A percentile compares a stretch with the other conserved stretches of the same genome.
Conservation (phyloP, 1,140 invertebrate species). For the Lasioglossum baleicum region DNA sequence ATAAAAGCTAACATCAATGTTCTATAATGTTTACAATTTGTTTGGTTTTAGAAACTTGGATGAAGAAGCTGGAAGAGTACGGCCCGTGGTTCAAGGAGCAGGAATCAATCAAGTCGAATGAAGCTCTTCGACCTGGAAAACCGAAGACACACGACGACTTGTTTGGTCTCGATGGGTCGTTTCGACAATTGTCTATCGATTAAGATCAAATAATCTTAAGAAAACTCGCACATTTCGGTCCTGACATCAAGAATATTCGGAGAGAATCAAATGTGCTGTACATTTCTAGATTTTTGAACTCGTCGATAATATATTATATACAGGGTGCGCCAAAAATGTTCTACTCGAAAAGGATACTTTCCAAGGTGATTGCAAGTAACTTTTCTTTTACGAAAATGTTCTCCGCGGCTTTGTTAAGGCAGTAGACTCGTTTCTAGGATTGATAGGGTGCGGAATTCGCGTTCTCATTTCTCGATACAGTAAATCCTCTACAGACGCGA, state of each 20-base stretch:
- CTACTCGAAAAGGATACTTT: no score
- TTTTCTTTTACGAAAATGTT: not conserved
- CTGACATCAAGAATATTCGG: not conserved
- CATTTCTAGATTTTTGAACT: not conserved
- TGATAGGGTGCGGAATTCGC: no score
- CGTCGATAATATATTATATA: not conserved
- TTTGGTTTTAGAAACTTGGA: conserved; percentile 84
- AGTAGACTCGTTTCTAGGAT: no score
- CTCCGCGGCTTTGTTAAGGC: no score
- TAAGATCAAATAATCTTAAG: conserved; percentile 69
- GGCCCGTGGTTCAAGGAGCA: conserved; percentile 88
- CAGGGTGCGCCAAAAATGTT: not conserved
- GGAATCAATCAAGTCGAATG: conserved; percentile 86
- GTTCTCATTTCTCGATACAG: no score
- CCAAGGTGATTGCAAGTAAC: no score
- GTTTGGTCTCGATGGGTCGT: conserved; percentile 90
- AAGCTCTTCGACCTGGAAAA: conserved; percentile 86
- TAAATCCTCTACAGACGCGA: no score
- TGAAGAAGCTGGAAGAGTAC: conserved; percentile 86
- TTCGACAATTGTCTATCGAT: conserved; percentile 88
- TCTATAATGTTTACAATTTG: conserved; percentile 33
- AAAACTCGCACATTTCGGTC: not conserved
- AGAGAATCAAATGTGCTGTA: not conserved
- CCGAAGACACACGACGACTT: conserved; percentile 90
- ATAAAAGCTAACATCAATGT: not conserved